A percentile compares a stretch with the other conserved stretches of the same genome.
These are phyloP conservation scores for Tipula vernalis DNA, from an alignment of 2,888 invertebrate species.

Conservation along the genomic window DNA sequence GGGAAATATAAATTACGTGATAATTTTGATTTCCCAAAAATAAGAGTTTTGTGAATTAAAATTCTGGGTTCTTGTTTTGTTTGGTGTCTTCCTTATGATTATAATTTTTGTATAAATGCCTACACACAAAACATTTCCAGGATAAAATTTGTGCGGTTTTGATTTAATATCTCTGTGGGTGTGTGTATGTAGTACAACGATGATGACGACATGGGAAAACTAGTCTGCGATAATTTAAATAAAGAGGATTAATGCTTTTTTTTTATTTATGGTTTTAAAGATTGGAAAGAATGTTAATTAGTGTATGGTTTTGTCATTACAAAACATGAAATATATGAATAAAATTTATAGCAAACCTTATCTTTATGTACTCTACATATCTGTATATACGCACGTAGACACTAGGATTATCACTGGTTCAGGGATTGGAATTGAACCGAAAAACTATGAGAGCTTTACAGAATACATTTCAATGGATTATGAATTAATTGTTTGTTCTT, in stretches of 20 bases:
- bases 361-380: not conserved
- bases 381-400: not conserved
- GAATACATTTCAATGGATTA: not conserved
- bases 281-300: not conserved
- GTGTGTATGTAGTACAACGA: not conserved
- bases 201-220: not conserved
- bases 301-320: not conserved
- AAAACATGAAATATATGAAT: not conserved
- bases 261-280: not conserved
- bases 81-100: not conserved
- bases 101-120: not conserved
- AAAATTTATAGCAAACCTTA: not conserved
- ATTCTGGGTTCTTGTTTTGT: not conserved
- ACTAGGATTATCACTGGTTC: not conserved
- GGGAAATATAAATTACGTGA: not conserved
- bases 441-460: not conserved
- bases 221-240: not conserved
- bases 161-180: not conserved
- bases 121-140: not conserved
- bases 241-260: not conserved
- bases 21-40: not conserved
- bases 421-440: not conserved
- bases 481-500: not conserved
- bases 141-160: not conserved
- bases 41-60: not conserved